Conservation (phyloP, 2,888 invertebrate genomes). For the Drosophila basisetae region DNA sequence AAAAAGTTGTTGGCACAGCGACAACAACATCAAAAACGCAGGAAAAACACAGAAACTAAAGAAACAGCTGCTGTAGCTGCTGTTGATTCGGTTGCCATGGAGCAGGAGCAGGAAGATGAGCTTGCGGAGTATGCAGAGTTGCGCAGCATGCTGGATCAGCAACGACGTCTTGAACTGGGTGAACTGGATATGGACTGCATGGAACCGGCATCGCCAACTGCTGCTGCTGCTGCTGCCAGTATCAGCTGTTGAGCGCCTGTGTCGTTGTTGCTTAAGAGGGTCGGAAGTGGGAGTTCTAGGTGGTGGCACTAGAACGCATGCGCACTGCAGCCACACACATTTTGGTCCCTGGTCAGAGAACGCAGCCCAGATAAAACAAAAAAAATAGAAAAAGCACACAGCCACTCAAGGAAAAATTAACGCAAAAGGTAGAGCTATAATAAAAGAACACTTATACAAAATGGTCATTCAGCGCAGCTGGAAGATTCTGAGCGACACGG, state of each 20-base stretch:
- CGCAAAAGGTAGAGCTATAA: slow-evolving; percentile 18
- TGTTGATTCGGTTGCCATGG: slow-evolving; percentile 20
- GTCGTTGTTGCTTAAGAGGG: slow-evolving; percentile 11
- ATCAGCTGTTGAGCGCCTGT: slow-evolving; percentile 48
- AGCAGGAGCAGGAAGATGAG: slow-evolving; percentile 37
- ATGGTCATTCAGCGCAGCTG: slow-evolving; percentile 85
- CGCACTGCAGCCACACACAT: slow-evolving; percentile 24
- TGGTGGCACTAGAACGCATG: slow-evolving; percentile 53
- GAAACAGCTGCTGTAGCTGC: background rate
- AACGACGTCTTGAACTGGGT: slow-evolving; percentile 70
- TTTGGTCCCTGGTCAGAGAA: slow-evolving; percentile 48
- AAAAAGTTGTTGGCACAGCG: slow-evolving; percentile 70
- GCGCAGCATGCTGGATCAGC: slow-evolving; percentile 57
- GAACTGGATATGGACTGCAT: slow-evolving; percentile 68
- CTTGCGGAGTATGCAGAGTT: slow-evolving; percentile 61
- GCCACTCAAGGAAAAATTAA: slow-evolving; percentile 29
- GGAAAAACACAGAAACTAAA: background rate
- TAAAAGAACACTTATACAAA: slow-evolving; percentile 18
- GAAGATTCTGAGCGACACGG: slow-evolving; percentile 82
- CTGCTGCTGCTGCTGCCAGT: slow-evolving; percentile 37
- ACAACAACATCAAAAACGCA: slow-evolving; percentile 20
- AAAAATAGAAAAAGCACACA: slow-evolving; percentile 8
- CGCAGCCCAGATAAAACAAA: slow-evolving; percentile 42
- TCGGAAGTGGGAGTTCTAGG: slow-evolving; percentile 39
- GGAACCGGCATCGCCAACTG: slow-evolving; percentile 18